Evolutionary conservation across 2,797 vertebrate genomes (phyloP).

Genomic region (Notolabrus celidotus): DNA sequence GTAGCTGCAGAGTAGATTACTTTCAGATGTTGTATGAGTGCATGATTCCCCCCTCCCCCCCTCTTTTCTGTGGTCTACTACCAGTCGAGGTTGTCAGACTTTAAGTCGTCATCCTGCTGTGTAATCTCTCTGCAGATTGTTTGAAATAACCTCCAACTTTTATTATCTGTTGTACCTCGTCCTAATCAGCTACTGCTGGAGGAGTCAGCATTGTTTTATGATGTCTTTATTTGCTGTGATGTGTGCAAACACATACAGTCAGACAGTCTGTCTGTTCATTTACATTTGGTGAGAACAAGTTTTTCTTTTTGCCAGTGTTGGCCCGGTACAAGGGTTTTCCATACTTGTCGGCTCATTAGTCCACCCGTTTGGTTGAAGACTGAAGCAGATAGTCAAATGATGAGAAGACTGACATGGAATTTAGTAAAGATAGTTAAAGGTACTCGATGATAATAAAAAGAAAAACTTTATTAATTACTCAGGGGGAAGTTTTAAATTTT

Average conservation of each 20-base stretch:
- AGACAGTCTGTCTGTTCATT: slow-evolving; percentile 11
- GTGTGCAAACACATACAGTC: slow-evolving; percentile 1
- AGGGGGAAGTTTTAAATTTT: too few species aligned
- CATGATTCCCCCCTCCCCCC: neutral
- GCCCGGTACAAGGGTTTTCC: neutral
- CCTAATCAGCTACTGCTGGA: slow-evolving; percentile 33
- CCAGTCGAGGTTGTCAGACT: slow-evolving; percentile 51
- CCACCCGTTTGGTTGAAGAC: neutral
- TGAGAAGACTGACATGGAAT: too few species aligned
- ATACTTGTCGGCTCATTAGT: neutral
- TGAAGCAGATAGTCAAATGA: too few species aligned
- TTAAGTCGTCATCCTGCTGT: slow-evolving; percentile 42
- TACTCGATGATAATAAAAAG: too few species aligned
- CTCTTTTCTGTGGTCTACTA: slow-evolving; percentile 36
- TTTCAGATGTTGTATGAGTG: slow-evolving; percentile 59
- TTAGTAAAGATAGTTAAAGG: too few species aligned
- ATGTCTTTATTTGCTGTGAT: slow-evolving; percentile 10
- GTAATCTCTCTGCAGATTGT: slow-evolving; percentile 39
- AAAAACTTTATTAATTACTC: too few species aligned
- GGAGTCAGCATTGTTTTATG: slow-evolving; percentile 15
- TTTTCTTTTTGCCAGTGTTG: neutral
- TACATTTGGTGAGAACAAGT: neutral
- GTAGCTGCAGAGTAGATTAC: slow-evolving; percentile 51
- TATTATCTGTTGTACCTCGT: slow-evolving; percentile 41
- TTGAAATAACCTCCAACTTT: slow-evolving; percentile 41